Conservation (phyloP, 2,888 invertebrate genomes). For the Oxytorus armatus region DNA sequence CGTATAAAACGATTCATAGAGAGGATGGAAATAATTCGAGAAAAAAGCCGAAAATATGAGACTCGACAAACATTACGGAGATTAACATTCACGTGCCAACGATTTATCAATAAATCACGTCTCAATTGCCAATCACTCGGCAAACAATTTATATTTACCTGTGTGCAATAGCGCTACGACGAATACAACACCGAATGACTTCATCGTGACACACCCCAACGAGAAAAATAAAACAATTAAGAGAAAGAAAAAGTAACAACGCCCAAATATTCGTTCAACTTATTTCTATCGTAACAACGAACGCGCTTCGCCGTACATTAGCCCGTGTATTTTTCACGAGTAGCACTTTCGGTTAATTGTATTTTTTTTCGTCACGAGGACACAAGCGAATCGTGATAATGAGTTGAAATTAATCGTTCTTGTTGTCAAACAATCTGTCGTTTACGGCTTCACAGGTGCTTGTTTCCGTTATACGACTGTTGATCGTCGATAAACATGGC, state of each 20-base stretch:
- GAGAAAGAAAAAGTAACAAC: constrained; percentile 61
- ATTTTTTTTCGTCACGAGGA: not conserved
- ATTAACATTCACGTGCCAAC: constrained; percentile 35
- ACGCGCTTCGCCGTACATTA: constrained; percentile 22
- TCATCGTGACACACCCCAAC: constrained; percentile 80
- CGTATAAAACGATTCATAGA: not conserved
- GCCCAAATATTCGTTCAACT: constrained; percentile 62
- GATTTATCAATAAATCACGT: not conserved
- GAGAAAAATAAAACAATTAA: constrained; percentile 31
- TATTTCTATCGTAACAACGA: constrained; percentile 42
- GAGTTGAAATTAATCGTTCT: constrained; percentile 30
- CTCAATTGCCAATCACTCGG: constrained; percentile 5
- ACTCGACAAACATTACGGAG: not conserved
- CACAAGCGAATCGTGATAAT: not conserved
- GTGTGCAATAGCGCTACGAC: constrained; percentile 72
- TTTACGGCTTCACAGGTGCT: constrained; percentile 63
- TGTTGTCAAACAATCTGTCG: constrained; percentile 65
- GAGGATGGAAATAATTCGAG: not conserved
- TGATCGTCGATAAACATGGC: constrained; percentile 62
- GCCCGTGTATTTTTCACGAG: constrained; percentile 27
- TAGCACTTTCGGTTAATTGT: constrained; percentile 13
- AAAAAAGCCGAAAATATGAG: constrained; percentile 1
- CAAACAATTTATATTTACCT: constrained; percentile 71
- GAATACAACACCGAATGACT: constrained; percentile 71
- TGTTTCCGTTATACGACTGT: constrained; percentile 42